Evolutionary conservation across 1,140 invertebrate genomes (phyloP).

Genomic region (Formica exsecta): DNA sequence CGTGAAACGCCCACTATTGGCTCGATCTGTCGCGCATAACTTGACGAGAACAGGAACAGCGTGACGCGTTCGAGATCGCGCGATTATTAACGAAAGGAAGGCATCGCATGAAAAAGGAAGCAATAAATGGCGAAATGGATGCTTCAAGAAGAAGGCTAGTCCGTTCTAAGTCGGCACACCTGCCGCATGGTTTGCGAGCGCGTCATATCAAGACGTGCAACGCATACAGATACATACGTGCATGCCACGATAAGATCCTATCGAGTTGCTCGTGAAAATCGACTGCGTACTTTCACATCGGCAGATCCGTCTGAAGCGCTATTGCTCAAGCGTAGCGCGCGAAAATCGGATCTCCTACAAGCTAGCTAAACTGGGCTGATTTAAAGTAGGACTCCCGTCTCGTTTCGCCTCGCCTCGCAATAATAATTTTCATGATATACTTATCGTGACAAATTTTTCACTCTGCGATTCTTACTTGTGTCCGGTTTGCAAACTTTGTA

Average conservation of each 20-base stretch:
- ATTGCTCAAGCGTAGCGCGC: slow-evolving; percentile 78
- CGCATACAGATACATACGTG: not conserved
- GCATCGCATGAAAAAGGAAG: slow-evolving; percentile 66
- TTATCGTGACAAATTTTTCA: not conserved
- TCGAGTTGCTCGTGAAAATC: slow-evolving; percentile 71
- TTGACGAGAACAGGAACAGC: slow-evolving; percentile 57
- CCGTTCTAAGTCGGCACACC: slow-evolving; percentile 66
- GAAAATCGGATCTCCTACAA: slow-evolving; percentile 78
- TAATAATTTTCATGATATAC: slow-evolving; percentile 56
- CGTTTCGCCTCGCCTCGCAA: slow-evolving; percentile 68
- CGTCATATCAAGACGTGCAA: slow-evolving; percentile 29
- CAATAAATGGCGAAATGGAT: slow-evolving; percentile 64
- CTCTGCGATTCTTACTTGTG: not conserved
- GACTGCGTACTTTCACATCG: slow-evolving; percentile 79
- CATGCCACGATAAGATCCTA: slow-evolving; percentile 5
- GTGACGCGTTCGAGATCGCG: slow-evolving; percentile 52
- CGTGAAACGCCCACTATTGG: slow-evolving; percentile 20
- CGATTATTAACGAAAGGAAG: slow-evolving; percentile 75
- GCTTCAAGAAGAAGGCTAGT: slow-evolving; percentile 68
- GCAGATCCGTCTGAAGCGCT: slow-evolving; percentile 71
- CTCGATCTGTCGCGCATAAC: slow-evolving; percentile 48
- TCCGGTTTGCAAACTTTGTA: not conserved
- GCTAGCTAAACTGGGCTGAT: slow-evolving; percentile 77
- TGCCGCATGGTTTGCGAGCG: slow-evolving; percentile 63
- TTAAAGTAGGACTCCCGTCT: slow-evolving; percentile 77